phyloP scores from a whole-genome alignment of 2,888 invertebrate species.

The Tenthredo scrophulariae region DNA sequence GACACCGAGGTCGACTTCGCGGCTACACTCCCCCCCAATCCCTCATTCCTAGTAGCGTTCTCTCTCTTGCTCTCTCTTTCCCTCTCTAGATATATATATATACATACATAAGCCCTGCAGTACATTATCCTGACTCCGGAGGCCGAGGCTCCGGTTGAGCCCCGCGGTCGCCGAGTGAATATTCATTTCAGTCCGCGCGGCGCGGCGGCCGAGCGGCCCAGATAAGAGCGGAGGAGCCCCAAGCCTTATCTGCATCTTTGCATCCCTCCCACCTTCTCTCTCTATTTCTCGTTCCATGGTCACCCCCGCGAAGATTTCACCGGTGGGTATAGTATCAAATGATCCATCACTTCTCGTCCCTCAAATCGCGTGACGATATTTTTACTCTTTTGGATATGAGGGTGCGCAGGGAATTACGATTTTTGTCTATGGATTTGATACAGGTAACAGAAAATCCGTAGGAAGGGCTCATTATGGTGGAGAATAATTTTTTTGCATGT shows the following conservation, averaged over 20 bases:
- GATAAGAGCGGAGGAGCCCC: constrained; percentile 43
- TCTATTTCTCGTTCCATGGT: not conserved
- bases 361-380: not conserved
- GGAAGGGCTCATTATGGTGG: no score
- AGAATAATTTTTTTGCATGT: no score
- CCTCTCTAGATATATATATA: constrained; percentile 31
- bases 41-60: constrained; percentile 38
- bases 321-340: constrained; percentile 33
- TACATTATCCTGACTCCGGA: constrained; percentile 53
- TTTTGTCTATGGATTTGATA: not conserved
- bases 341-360: constrained; percentile 40
- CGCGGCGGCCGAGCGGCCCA: constrained; percentile 25
- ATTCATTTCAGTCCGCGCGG: constrained; percentile 64
- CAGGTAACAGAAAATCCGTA: not conserved
- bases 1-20: constrained; percentile 60
- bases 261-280: constrained; percentile 31
- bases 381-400: not conserved
- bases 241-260: constrained; percentile 48
- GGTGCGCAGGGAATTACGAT: not conserved
- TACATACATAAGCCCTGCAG: constrained; percentile 33
- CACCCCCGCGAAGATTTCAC: constrained; percentile 45
- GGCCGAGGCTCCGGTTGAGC: constrained; percentile 42
- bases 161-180: constrained; percentile 60
- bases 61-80: constrained; percentile 52
- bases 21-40: constrained; percentile 57